These are phyloP conservation scores for Sesia apiformis DNA, from an alignment of 2,888 invertebrate genomes.

Conservation along the genomic window DNA sequence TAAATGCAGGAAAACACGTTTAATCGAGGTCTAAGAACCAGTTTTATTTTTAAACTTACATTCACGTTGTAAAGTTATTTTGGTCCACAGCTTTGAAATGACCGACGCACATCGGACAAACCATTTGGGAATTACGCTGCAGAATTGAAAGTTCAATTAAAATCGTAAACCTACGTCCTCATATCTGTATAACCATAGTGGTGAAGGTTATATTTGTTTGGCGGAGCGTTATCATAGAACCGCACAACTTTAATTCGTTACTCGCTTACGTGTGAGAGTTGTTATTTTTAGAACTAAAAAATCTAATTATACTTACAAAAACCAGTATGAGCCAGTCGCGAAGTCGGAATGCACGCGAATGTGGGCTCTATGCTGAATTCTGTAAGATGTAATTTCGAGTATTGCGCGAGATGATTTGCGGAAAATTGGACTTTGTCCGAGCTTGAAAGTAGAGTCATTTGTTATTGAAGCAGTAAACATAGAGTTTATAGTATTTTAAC, in stretches of 20 bases:
- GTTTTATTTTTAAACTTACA: slow-evolving; percentile 25
- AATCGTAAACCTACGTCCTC: background rate
- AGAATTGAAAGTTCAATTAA: background rate
- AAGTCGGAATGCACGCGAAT: background rate
- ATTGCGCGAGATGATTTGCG: too few species aligned
- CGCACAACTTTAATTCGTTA: background rate
- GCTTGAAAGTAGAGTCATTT: too few species aligned
- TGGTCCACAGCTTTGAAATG: slow-evolving; percentile 18
- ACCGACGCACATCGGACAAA: slow-evolving; percentile 12
- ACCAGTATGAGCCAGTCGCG: slow-evolving; percentile 5
- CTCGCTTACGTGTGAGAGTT: slow-evolving; percentile 3
- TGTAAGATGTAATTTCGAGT: too few species aligned
- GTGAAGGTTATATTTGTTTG: background rate
- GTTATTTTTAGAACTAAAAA: slow-evolving; percentile 10
- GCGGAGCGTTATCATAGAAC: background rate
- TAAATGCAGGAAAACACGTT: background rate
- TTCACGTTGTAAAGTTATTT: slow-evolving; percentile 23
- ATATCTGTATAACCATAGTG: background rate
- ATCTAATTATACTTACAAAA: slow-evolving; percentile 8
- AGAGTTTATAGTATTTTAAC: too few species aligned
- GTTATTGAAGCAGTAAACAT: too few species aligned
- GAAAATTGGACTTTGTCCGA: too few species aligned
- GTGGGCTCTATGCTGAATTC: too few species aligned
- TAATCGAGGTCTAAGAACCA: background rate
- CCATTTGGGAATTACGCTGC: background rate